phyloP scores from a whole-genome alignment of 2,888 invertebrate species.

The Lasioglossum figueresi region DNA sequence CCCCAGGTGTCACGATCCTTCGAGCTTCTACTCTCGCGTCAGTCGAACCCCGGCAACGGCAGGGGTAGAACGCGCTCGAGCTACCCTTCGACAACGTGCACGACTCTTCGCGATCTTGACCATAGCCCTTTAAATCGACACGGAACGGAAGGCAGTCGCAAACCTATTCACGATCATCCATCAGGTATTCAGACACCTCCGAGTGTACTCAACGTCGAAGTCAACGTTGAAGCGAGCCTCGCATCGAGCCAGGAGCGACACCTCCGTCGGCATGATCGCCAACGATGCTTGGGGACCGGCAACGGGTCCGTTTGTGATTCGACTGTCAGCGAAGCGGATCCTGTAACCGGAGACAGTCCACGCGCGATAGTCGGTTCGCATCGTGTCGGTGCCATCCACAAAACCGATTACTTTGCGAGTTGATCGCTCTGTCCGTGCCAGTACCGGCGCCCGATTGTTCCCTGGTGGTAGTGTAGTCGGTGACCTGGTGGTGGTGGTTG shows the following conservation, averaged over 20 bases:
- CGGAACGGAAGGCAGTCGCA: background rate
- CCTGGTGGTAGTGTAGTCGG: background rate
- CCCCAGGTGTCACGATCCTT: conserved; percentile 49
- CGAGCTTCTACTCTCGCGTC: conserved; percentile 72
- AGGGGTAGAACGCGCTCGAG: conserved; percentile 78
- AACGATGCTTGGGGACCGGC: background rate
- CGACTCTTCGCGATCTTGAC: background rate
- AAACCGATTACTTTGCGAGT: background rate
- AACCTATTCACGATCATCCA: background rate
- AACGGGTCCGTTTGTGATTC: background rate
- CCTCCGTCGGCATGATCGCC: conserved; percentile 6
- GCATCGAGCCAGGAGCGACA: background rate
- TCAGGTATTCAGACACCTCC: background rate
- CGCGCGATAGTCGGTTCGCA: background rate
- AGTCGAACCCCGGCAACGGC: conserved; percentile 80
- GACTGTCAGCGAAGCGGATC: background rate
- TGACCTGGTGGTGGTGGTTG: conserved; percentile 21
- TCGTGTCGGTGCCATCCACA: background rate
- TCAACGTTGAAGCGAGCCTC: background rate
- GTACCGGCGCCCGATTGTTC: background rate
- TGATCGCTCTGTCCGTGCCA: background rate
- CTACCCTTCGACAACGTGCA: conserved; percentile 68
- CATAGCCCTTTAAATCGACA: background rate
- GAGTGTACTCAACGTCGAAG: background rate
- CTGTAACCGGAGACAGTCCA: background rate